A percentile compares a stretch with the other conserved stretches of the same genome.
Evolutionary conservation across 2,888 invertebrate genomes (phyloP).

Genomic region (Drosophila neotestacea): DNA sequence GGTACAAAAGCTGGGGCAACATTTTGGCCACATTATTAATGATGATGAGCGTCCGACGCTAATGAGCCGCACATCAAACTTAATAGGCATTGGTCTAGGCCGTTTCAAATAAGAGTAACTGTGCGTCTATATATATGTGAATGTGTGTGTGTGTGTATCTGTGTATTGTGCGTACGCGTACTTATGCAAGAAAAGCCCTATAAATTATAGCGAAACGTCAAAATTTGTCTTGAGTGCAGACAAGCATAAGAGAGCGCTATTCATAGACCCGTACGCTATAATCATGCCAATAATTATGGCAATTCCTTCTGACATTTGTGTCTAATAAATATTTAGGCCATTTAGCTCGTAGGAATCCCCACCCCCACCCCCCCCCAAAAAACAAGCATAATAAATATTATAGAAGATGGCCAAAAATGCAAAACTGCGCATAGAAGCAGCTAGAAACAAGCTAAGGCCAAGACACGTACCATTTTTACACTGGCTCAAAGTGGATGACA

Average conservation of each 20-base stretch:
- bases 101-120: slow-evolving; percentile 24
- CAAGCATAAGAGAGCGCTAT: slow-evolving; percentile 58
- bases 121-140: neutral
- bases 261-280: slow-evolving; percentile 44
- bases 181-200: slow-evolving; percentile 29
- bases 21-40: slow-evolving; percentile 63
- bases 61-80: slow-evolving; percentile 64
- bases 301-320: slow-evolving; percentile 66
- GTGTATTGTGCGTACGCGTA: slow-evolving; percentile 14
- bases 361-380: slow-evolving; percentile 8
- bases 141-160: slow-evolving; percentile 4
- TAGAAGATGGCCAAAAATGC: slow-evolving; percentile 52
- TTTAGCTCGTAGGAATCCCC: slow-evolving; percentile 26
- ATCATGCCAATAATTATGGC: slow-evolving; percentile 75
- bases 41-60: slow-evolving; percentile 67
- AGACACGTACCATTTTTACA: slow-evolving; percentile 31
- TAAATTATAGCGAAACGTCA: slow-evolving; percentile 59
- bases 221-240: slow-evolving; percentile 70
- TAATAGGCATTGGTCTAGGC: slow-evolving; percentile 51
- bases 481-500: neutral
- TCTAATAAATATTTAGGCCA: slow-evolving; percentile 66
- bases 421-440: slow-evolving; percentile 41
- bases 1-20: slow-evolving; percentile 16
- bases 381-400: slow-evolving; percentile 53
- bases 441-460: slow-evolving; percentile 19